These are phyloP conservation scores for Drosophila pseudoobscura DNA, from an alignment of 1,140 invertebrate genomes.

Conservation along the genomic window DNA sequence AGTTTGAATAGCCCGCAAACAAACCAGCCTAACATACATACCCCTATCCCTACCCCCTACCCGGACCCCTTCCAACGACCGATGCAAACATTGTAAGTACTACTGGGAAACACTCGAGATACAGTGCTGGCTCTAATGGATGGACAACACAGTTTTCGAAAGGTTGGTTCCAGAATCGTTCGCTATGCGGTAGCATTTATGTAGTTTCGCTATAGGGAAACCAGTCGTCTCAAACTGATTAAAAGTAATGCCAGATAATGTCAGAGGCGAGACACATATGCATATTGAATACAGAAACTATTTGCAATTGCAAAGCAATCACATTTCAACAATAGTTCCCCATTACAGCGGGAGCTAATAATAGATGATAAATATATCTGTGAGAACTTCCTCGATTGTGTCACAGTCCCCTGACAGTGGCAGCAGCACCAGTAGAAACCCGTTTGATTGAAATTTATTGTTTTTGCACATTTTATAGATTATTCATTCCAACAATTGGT, in stretches of 20 bases:
- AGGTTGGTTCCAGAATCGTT: too few relatives aligned
- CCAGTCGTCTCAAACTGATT: neutral
- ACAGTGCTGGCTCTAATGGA: neutral
- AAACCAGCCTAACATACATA: neutral
- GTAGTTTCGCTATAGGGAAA: neutral
- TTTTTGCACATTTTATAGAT: constrained; percentile 18
- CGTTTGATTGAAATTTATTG: constrained; percentile 1
- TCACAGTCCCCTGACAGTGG: neutral
- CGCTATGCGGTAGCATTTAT: too few relatives aligned
- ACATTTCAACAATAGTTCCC: neutral
- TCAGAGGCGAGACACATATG: neutral
- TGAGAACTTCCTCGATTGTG: constrained; percentile 20
- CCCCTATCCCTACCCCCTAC: neutral
- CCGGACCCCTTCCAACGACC: neutral
- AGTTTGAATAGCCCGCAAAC: constrained; percentile 24
- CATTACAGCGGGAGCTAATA: neutral
- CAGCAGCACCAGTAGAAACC: neutral
- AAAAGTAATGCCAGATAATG: neutral
- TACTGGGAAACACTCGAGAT: neutral
- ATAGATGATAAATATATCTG: constrained; percentile 18
- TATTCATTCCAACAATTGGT: constrained; percentile 32
- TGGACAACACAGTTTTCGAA: neutral
- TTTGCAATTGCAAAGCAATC: constrained; percentile 9
- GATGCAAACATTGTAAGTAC: constrained; percentile 18
- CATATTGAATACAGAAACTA: constrained; percentile 7